phyloP scores from a whole-genome alignment of 2,113 vertebrate genomes.

The Ceyx melanurus region DNA sequence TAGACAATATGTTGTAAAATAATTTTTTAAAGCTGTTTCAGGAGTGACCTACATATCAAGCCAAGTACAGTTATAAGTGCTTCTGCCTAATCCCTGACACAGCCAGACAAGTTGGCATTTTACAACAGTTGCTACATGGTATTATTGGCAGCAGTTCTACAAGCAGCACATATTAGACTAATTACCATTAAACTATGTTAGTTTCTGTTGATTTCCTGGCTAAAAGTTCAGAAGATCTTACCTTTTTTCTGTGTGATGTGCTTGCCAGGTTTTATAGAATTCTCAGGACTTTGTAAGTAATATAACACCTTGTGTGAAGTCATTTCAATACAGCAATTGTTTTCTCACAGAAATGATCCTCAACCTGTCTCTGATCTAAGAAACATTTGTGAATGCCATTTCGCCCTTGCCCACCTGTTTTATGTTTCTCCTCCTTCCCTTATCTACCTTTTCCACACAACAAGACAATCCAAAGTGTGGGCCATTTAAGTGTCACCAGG shows the following conservation, averaged over 20 bases:
- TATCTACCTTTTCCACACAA: conserved; percentile 85
- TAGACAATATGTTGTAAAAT: background rate
- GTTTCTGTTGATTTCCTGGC: conserved; percentile 62
- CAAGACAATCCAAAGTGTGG: conserved; percentile 87
- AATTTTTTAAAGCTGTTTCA: background rate
- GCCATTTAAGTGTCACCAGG: conserved; percentile 89
- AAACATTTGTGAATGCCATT: conserved; percentile 83
- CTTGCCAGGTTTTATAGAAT: conserved; percentile 63
- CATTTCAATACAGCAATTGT: conserved; percentile 74
- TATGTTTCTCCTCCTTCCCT: conserved; percentile 86
- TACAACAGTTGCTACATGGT: background rate
- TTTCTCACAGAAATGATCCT: conserved; percentile 62
- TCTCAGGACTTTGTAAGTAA: conserved; percentile 74
- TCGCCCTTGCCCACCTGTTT: conserved; percentile 84
- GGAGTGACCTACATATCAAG: background rate
- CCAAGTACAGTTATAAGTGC: conserved; percentile 35
- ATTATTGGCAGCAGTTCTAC: conserved; percentile 30
- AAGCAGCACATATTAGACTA: conserved; percentile 37
- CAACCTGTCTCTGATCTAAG: conserved; percentile 73
- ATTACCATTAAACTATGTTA: conserved; percentile 64
- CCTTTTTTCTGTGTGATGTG: background rate
- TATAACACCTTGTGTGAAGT: conserved; percentile 79
- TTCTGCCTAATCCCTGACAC: background rate
- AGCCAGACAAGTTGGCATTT: conserved; percentile 32
- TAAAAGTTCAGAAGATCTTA: conserved; percentile 58